Base-by-base conservation (phyloP, 37 sponge, comb jelly and placozoan species). In the Chondrosia reniformis region DNA sequence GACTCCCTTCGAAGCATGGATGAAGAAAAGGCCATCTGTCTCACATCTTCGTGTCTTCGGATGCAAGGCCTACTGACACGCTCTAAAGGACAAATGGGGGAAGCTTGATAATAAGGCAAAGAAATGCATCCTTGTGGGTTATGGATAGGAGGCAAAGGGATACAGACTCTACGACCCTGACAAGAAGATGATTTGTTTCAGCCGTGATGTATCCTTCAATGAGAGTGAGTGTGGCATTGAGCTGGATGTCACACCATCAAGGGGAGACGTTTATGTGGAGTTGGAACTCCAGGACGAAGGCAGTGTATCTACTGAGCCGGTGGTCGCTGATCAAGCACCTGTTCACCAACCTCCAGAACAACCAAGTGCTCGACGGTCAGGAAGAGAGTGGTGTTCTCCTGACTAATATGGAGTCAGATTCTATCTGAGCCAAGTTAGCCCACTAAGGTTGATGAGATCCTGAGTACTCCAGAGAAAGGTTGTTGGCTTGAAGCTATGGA, bases 171-270 rank as follows among this genome's bases (percentile, higher is more conserved):
- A 85, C 61, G 86, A 79, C 69, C 73, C 67, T 40, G 1, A 55
- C 22, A 38, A 67, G 52, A 49, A 25, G 27, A 79, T 45, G 31
- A 65, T 86, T 17, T 30, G 55, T 43, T 39, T 72, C 61, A 86
- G 87, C 37, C 67, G 87, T 43, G 87, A 86, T 76, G 87, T 86
- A 21, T 31, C 76, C 41, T 86, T 86, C 59, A 81, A 69, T 61
- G 86, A 85, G 49, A 15, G 15, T 32, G 72, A 76, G 76, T 79
- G 42, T 79, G 80, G 74, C 33, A 39, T 74, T 74, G 65, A 75
- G 76, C 13, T 19, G 8, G 3, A 33, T 2, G 33, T 64, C 66
- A 64, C 36, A 19, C 33, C 28, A 28, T 4, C 36, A 64, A 36
- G 36, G 33, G 66, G 66, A 32, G 66, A 64, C 36, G 34, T 8